Conservation (phyloP, 2,888 invertebrate species). For the Entomobrya proxima region DNA sequence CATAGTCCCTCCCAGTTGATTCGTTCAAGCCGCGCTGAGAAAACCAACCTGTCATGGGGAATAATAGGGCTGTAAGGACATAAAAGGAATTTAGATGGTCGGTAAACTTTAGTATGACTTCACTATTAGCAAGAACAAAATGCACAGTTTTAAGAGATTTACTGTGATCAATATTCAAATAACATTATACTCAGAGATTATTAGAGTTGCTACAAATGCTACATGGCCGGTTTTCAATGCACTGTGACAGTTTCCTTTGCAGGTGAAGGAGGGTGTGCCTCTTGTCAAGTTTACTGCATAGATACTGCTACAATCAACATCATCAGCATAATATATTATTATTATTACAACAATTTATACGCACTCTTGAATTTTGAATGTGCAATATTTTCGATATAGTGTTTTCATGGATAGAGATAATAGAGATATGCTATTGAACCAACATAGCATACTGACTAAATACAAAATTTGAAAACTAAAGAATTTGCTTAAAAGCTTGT, state of each 20-base stretch:
- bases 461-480: neutral
- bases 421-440: neutral
- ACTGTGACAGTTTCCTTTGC: slow-evolving; percentile 60
- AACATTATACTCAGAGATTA: slow-evolving; percentile 8
- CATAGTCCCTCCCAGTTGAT: slow-evolving; percentile 43
- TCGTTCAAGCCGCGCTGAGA: neutral
- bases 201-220: slow-evolving; percentile 53
- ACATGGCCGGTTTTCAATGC: slow-evolving; percentile 63
- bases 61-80: neutral
- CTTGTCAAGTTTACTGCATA: slow-evolving; percentile 53
- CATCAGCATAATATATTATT: slow-evolving; percentile 31
- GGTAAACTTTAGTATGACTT: neutral
- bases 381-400: neutral
- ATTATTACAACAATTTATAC: neutral
- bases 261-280: slow-evolving; percentile 63
- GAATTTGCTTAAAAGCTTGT: slow-evolving; percentile 1
- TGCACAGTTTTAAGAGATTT: neutral
- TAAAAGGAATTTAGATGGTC: neutral
- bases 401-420: neutral
- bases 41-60: neutral
- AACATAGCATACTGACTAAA: neutral
- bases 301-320: slow-evolving; percentile 20
- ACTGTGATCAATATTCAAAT: neutral
- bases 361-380: neutral
- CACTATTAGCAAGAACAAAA: neutral